phyloP scores from a whole-genome alignment of 2,797 vertebrate genomes.

The Melanotaenia boesemani region DNA sequence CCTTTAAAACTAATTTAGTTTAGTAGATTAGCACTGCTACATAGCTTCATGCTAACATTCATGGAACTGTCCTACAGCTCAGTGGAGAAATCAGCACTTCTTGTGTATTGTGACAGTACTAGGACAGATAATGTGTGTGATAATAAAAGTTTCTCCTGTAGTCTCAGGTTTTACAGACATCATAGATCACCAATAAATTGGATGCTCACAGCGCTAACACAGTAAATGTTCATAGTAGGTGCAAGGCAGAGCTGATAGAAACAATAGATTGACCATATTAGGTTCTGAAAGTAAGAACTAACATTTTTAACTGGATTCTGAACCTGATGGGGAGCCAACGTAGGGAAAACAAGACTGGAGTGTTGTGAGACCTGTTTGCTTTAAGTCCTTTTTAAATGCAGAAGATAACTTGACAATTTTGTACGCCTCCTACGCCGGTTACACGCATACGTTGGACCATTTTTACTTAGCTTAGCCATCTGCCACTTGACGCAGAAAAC shows the following conservation, averaged over 20 bases:
- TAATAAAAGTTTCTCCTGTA: background rate
- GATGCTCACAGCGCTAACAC: background rate
- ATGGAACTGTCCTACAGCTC: background rate
- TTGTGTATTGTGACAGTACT: background rate
- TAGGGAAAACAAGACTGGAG: no score
- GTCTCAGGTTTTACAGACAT: background rate
- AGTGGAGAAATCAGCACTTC: background rate
- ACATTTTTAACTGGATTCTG: background rate
- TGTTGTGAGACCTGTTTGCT: no score
- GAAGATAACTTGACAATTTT: no score
- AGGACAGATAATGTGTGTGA: background rate
- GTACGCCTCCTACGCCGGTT: no score
- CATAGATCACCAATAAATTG: background rate
- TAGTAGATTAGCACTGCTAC: no score
- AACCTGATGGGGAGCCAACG: background rate
- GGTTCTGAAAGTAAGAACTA: background rate
- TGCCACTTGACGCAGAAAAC: no score
- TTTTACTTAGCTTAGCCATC: no score
- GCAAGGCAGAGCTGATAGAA: background rate
- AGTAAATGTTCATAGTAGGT: background rate
- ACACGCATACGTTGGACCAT: no score
- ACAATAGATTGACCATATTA: background rate
- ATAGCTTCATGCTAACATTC: no score
- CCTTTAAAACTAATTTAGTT: no score
- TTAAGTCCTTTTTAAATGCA: no score